phyloP scores from a whole-genome alignment of 2,113 vertebrate species.

The Steatornis caripensis region DNA sequence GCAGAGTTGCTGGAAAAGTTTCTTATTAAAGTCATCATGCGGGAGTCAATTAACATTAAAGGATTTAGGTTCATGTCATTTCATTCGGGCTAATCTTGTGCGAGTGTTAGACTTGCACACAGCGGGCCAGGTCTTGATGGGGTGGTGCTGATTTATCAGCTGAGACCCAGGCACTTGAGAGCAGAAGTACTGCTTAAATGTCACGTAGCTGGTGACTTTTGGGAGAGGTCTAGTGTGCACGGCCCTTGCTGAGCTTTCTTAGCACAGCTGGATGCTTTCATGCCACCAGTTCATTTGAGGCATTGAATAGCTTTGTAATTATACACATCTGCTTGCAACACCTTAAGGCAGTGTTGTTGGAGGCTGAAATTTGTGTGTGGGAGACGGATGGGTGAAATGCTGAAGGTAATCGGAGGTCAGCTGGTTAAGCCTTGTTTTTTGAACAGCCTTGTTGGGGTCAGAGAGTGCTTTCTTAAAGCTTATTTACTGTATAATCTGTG shows the following conservation, averaged over 20 bases:
- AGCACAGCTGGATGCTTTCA: background rate
- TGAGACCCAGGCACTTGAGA: background rate
- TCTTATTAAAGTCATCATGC: background rate
- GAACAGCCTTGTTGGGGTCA: background rate
- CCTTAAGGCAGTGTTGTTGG: background rate
- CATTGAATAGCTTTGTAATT: background rate
- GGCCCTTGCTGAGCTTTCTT: background rate
- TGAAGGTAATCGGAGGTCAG: background rate
- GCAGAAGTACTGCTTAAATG: background rate
- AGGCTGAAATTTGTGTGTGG: background rate
- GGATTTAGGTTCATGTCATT: background rate
- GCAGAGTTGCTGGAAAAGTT: background rate
- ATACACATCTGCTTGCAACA: background rate
- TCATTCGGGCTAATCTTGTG: background rate
- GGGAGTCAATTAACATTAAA: background rate
- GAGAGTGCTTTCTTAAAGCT: background rate
- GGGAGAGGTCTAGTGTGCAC: background rate
- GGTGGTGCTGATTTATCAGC: background rate
- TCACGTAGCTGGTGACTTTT: background rate
- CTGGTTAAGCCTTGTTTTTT: background rate
- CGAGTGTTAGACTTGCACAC: background rate
- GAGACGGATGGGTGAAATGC: background rate
- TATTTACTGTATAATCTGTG: slow-evolving; percentile 19
- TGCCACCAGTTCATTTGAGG: background rate
- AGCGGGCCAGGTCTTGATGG: background rate